These are phyloP conservation scores for Mythimna loreyi DNA, from an alignment of 2,888 invertebrate genomes.

Conservation along the genomic window DNA sequence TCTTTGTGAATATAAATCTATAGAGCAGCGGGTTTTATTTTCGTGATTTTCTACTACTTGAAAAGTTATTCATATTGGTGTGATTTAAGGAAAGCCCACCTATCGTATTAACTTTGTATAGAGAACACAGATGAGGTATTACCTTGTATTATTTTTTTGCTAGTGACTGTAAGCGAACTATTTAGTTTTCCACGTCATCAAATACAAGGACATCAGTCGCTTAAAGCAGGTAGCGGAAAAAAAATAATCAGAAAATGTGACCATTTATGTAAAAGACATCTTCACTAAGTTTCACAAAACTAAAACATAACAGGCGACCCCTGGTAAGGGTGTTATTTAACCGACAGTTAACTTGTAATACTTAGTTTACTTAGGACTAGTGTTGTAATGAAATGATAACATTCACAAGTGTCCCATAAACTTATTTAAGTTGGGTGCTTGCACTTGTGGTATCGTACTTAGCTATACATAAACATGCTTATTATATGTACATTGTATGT, in stretches of 20 bases:
- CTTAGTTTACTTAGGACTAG: constrained; percentile 78
- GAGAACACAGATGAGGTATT: too few species aligned
- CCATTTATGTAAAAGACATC: background rate
- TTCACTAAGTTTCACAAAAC: background rate
- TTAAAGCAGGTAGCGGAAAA: too few species aligned
- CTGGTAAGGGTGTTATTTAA: constrained; percentile 49
- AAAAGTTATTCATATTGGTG: too few species aligned
- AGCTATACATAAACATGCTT: background rate
- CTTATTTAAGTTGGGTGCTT: constrained; percentile 48
- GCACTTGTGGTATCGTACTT: constrained; percentile 33
- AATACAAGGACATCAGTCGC: too few species aligned
- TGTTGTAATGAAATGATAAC: constrained; percentile 82
- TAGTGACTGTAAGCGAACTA: too few species aligned
- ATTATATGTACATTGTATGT: background rate
- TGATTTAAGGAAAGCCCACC: too few species aligned
- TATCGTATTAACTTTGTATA: too few species aligned
- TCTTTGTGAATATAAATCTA: too few species aligned
- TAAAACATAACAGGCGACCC: background rate
- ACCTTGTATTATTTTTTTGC: too few species aligned
- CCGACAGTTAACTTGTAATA: constrained; percentile 65
- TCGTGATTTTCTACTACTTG: too few species aligned
- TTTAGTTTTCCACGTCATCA: too few species aligned
- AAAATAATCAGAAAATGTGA: background rate
- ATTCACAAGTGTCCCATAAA: constrained; percentile 63
- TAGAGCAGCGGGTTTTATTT: too few species aligned